Percentiles rank a stretch among this genome's conserved stretches.
Evolutionary conservation across 1,140 invertebrate genomes (phyloP).

Genomic region (Solenopsis fugax): DNA sequence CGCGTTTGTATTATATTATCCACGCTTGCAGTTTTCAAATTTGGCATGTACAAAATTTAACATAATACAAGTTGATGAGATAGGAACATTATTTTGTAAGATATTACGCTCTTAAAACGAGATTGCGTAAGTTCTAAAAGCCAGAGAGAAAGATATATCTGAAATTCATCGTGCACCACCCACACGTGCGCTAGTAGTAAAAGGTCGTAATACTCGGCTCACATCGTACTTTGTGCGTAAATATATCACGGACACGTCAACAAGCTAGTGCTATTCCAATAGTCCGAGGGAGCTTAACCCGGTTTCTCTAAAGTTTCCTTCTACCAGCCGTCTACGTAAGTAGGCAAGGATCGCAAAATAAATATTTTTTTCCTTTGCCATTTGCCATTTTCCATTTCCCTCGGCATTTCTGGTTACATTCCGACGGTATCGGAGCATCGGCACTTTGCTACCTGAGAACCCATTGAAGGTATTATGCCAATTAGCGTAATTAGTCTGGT

Average conservation of each 20-base stretch:
- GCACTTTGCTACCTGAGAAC: constrained; percentile 72
- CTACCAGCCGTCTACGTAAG: constrained; percentile 28
- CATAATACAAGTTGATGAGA: background rate
- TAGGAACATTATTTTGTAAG: background rate
- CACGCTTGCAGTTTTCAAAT: background rate
- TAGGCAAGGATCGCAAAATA: background rate
- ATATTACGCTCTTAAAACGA: background rate
- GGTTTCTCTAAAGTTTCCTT: constrained; percentile 8
- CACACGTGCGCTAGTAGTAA: constrained; percentile 9
- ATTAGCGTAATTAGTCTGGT: constrained; percentile 80
- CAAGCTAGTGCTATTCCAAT: constrained; percentile 45
- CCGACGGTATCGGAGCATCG: constrained; percentile 39
- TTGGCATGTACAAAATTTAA: background rate
- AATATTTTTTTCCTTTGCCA: constrained; percentile 18
- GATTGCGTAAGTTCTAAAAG: background rate
- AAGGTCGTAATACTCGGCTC: constrained; percentile 29
- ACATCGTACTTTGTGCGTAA: constrained; percentile 49
- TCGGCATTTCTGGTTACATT: constrained; percentile 45
- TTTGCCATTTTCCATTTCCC: background rate
- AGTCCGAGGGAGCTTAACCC: constrained; percentile 49
- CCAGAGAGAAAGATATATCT: background rate
- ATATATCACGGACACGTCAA: constrained; percentile 51
- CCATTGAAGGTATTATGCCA: constrained; percentile 79
- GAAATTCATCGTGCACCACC: constrained; percentile 6
- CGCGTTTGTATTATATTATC: background rate